Evolutionary conservation across 2,797 vertebrate species (phyloP).

Genomic region (Pristis pectinata): DNA sequence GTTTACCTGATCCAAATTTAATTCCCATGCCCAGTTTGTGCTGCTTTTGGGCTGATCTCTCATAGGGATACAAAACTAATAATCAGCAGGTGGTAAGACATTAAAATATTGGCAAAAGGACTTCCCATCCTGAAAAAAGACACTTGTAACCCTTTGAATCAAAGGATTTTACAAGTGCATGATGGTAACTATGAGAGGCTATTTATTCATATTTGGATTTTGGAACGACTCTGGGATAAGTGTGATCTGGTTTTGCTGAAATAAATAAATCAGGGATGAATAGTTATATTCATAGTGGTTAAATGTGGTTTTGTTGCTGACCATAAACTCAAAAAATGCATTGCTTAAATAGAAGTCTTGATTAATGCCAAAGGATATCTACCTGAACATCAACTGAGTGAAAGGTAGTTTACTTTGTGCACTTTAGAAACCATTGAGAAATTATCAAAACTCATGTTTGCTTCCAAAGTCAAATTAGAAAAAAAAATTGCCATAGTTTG

Average conservation of each 20-base stretch:
- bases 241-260: background rate
- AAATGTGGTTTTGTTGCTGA: background rate
- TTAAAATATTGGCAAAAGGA: background rate
- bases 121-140: background rate
- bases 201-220: background rate
- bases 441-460: background rate
- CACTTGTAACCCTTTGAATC: background rate
- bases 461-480: background rate
- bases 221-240: background rate
- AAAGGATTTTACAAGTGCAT: background rate
- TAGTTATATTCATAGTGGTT: background rate
- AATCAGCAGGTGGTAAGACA: background rate
- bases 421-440: background rate
- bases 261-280: background rate
- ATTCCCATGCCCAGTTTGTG: background rate
- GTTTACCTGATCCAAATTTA: background rate
- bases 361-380: background rate
- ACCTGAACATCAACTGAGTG: background rate
- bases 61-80: background rate
- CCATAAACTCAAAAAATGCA: background rate
- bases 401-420: background rate
- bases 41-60: background rate
- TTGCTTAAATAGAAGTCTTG: background rate
- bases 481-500: background rate
- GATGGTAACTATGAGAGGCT: background rate